These are phyloP conservation scores for Tetraneura akinire DNA, from an alignment of 1,140 invertebrate genomes.

Conservation along the genomic window DNA sequence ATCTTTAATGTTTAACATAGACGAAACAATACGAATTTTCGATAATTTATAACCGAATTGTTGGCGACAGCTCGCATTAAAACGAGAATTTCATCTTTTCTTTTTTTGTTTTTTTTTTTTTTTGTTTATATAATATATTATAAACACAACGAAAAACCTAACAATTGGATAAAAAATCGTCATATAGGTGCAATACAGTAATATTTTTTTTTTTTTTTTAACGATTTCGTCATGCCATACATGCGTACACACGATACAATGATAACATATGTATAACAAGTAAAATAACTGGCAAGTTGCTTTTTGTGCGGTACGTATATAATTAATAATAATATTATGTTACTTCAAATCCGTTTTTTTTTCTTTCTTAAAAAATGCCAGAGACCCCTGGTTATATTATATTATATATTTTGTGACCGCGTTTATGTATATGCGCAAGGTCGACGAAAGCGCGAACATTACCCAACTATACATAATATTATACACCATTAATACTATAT, in stretches of 20 bases:
- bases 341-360: background rate
- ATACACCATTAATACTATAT: no score
- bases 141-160: no score
- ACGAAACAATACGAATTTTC: no score
- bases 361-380: slow-evolving; percentile 6
- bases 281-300: background rate
- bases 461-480: background rate
- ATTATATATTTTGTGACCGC: background rate
- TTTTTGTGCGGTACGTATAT: background rate
- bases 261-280: background rate
- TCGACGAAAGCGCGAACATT: slow-evolving; percentile 47
- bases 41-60: no score
- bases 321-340: no score
- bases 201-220: no score
- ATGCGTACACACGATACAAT: background rate
- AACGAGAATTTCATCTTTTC: no score
- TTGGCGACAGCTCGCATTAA: no score
- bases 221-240: background rate
- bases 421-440: slow-evolving; percentile 11
- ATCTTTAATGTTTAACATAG: no score
- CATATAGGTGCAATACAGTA: background rate
- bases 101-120: no score
- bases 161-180: no score
- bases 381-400: background rate
- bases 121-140: no score